These are phyloP conservation scores for Holothuria scabra DNA, from an alignment of 53 echinoderm and acorn worm species.

Conservation along the genomic window DNA sequence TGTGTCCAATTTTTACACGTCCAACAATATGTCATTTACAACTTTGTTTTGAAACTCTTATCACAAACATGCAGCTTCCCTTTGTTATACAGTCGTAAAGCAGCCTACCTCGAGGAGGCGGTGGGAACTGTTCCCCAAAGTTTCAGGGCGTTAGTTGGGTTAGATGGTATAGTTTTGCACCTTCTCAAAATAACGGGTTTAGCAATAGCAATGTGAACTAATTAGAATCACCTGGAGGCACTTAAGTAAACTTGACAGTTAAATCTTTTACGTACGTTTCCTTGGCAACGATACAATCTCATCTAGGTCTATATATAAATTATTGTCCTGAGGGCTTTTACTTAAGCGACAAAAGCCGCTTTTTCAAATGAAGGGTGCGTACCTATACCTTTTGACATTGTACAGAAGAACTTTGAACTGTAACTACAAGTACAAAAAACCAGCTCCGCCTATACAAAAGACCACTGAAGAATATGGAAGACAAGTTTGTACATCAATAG, in stretches of 20 bases:
- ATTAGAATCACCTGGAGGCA: conserved; percentile 24
- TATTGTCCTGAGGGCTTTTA: conserved; percentile 2
- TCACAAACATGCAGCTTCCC: too few relatives aligned
- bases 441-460: conserved; percentile 16
- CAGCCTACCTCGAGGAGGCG: too few relatives aligned
- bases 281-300: conserved; percentile 33
- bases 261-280: conserved; percentile 6
- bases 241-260: conserved; percentile 10
- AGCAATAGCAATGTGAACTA: conserved; percentile 30
- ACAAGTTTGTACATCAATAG: conserved; percentile 29
- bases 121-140: conserved; percentile 11
- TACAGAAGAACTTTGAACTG: conserved; percentile 38
- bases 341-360: conserved; percentile 11
- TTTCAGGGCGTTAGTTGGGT: background rate
- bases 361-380: conserved; percentile 31
- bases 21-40: too few relatives aligned
- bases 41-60: too few relatives aligned
- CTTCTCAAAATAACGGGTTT: conserved; percentile 16
- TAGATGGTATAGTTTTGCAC: background rate
- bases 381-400: conserved; percentile 21
- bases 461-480: conserved; percentile 22
- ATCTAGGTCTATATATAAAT: background rate
- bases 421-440: conserved; percentile 11
- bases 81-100: too few relatives aligned
- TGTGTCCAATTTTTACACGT: too few relatives aligned